Conservation (phyloP, 92 coral and sea anemone genomes). For the Muricea muricata region DNA sequence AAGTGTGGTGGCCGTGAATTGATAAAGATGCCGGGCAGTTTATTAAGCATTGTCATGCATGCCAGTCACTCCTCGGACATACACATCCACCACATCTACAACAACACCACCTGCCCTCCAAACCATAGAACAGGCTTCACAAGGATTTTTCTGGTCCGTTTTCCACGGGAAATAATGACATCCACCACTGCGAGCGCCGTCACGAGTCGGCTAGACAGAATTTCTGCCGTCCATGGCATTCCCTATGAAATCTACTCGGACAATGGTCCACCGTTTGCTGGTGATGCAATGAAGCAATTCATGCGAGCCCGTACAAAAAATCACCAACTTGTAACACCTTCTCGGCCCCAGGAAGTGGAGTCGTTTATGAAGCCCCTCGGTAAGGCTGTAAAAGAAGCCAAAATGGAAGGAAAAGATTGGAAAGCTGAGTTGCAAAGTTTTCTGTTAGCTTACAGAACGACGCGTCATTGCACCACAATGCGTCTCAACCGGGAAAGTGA, state of each 20-base stretch:
- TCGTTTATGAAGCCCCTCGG: neutral
- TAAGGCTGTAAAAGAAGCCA: neutral
- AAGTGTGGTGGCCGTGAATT: constrained; percentile 18
- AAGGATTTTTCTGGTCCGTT: constrained; percentile 20
- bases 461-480: neutral
- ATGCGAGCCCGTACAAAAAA: no score
- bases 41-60: neutral
- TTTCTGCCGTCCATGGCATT: neutral
- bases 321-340: no score
- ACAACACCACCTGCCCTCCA: constrained; percentile 19
- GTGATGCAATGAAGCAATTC: neutral
- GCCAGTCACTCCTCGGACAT: neutral
- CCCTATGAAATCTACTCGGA: constrained; percentile 12
- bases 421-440: neutral
- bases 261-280: constrained; percentile 41
- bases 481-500: no score
- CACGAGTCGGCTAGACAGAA: neutral
- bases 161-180: constrained; percentile 19
- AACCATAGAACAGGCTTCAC: constrained; percentile 34
- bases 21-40: neutral
- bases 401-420: neutral
- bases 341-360: no score
- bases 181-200: neutral
- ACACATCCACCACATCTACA: constrained; percentile 29
- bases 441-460: neutral